Evolutionary conservation across 2,888 invertebrate genomes (phyloP), one percentile per base, ranked within the genome.

Genomic region (Hydrotaea cyrtoneurina): DNA sequence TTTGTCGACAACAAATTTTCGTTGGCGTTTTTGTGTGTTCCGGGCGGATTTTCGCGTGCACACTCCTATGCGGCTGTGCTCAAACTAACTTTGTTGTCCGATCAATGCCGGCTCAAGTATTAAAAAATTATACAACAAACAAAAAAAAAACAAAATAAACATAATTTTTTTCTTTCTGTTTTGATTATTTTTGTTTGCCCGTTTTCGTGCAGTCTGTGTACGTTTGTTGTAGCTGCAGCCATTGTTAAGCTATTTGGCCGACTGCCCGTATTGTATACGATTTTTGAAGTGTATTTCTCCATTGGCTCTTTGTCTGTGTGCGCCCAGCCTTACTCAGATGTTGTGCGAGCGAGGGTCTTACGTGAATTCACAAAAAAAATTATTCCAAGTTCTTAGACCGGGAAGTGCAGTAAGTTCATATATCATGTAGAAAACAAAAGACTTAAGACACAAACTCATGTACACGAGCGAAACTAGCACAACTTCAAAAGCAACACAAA

Each of bases 51-150:
- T 87, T 80, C 89, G 90, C 91, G 91, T 91, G 92, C 92, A 92
- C 92, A 92, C 92, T 92, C 92, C 92, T 89, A 90, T 90, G 90
- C 90, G 92, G 92, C 92, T 92, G 92, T 92, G 92, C 92, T 90
- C 87, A 89, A 89, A 92, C 92, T 92, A 90, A 92, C 91, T 90
- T 87, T 87, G 87, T 88, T 89, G 83, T 86, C 89, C 88, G 88
- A 89, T 89, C 89, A 89, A 89, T 89, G 89, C 88, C 89, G 88
- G 89, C 89, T 91, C 88, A 91, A 91, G 91, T 92, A 90, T 91
- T 91, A 90, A 91, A 91, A 89, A 90, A 53, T 79, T 75, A 80
- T 26, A 46, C 46, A 69, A 66, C 36, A 78, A 78, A 78, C 43
- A 31, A 31, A 31, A n/a, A n/a, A n/a, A n/a, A n/a, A n/a, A n/a